Evolutionary conservation across 2,888 invertebrate species (phyloP), one percentile per base, ranked within the genome.

Genomic region (Eretmocerus hayati): DNA sequence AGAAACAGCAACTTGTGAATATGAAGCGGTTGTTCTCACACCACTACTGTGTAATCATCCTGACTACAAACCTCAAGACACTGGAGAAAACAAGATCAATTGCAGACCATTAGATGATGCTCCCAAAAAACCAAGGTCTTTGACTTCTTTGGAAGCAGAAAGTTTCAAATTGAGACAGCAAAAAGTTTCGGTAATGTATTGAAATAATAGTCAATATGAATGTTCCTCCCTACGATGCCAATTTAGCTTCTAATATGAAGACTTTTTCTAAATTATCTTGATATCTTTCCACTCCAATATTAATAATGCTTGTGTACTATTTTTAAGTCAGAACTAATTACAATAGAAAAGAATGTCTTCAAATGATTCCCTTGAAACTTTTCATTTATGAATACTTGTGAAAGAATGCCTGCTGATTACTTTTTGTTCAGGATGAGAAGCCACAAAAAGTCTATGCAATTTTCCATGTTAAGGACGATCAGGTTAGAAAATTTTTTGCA

Each of bases 1-100:
- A 65, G 96, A 96, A 72, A 88, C 85, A 0, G 87, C 91, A 0
- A 92, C 90, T 0, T 97, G 97, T 66, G 89, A 92, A 69, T 97
- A 97, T 67, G 95, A 96, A 72, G 85, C 85, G 2, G 82, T 96
- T 13, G 87, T 97, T 13, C 75, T 95, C 19, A 90, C 95, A 0
- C 85, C 90, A 0, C 72, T 85, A 9, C 75, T 99, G 1, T 99
- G 99, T 65, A 76, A 78, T 30, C 95, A 96, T 75, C 94, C 95
- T 0, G 82, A 83, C 52, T 99, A 88, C 64, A 85, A 84, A 61
- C 83, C 87, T 0, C 82, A 83, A 63, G 86, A 87, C 59, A 80
- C 83, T 3, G 85, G 82, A 15, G 89, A 90, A 66, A 83, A 87
- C 60, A 74, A 79, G 19, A 88, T 91, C 21, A 83, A 81, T 59